These are phyloP conservation scores for Oasisia sp. DNA, from an alignment of 2,888 invertebrate species.

Conservation along the genomic window DNA sequence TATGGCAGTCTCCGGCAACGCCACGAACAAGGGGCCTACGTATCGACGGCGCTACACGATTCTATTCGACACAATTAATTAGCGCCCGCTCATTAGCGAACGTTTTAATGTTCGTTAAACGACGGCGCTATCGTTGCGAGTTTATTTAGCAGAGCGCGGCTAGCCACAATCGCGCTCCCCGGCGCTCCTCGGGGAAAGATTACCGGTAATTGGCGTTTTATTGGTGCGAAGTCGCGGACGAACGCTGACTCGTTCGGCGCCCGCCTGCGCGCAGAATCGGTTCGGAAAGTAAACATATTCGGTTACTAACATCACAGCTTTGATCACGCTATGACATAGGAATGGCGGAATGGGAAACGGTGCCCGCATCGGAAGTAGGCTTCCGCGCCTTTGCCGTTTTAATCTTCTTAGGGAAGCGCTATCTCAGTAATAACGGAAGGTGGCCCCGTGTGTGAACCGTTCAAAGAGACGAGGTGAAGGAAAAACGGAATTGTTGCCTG, in stretches of 20 bases:
- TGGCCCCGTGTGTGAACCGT: neutral
- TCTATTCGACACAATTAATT: constrained; percentile 17
- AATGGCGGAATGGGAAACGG: neutral
- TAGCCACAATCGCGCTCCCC: neutral
- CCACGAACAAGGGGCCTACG: neutral
- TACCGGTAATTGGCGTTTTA: constrained; percentile 17
- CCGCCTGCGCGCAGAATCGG: neutral
- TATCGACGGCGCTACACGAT: neutral
- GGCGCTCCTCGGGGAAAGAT: constrained; percentile 4
- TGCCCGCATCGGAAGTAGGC: neutral
- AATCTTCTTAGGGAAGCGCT: neutral
- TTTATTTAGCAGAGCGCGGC: constrained; percentile 11
- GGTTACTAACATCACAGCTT: constrained; percentile 13
- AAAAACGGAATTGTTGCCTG: neutral
- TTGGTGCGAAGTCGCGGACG: constrained; percentile 10
- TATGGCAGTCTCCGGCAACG: no score
- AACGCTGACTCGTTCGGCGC: neutral
- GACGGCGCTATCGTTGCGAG: constrained; percentile 1
- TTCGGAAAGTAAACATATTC: constrained; percentile 13
- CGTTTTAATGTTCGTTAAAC: constrained; percentile 17
- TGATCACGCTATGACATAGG: constrained; percentile 17
- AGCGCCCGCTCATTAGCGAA: neutral
- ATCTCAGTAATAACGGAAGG: neutral
- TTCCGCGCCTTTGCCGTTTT: neutral
- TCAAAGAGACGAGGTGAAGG: neutral